Evolutionary conservation across 2,888 invertebrate species (phyloP).

Genomic region (Physocephala rufipes): DNA sequence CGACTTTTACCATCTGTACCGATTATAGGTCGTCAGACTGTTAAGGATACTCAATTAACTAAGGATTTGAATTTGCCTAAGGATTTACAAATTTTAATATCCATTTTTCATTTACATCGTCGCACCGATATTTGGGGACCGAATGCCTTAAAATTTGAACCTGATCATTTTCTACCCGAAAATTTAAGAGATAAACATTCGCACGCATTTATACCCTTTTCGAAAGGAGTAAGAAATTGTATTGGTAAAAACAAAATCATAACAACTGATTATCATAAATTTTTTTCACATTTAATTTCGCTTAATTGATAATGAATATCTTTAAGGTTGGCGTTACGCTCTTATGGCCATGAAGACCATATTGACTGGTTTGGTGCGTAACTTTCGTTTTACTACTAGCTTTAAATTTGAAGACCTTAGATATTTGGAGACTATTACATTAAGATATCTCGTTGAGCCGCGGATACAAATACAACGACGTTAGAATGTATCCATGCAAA

Average conservation of each 20-base stretch:
- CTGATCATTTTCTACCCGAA: conserved; percentile 53
- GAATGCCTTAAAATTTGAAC: conserved; percentile 50
- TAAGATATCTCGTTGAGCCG: conserved; percentile 42
- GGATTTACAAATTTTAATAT: conserved; percentile 48
- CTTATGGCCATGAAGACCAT: conserved; percentile 42
- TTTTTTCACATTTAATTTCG: too few species aligned
- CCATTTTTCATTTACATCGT: conserved; percentile 52
- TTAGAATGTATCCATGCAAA: neutral
- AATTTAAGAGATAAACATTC: conserved; percentile 49
- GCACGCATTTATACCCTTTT: conserved; percentile 53
- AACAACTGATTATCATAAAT: too few species aligned
- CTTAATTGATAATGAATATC: too few species aligned
- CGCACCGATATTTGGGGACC: conserved; percentile 51
- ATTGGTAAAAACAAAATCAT: conserved; percentile 45
- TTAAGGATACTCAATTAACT: conserved; percentile 35
- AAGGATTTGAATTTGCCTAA: conserved; percentile 43
- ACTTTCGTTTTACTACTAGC: conserved; percentile 43
- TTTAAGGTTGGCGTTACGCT: conserved; percentile 51
- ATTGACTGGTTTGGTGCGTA: conserved; percentile 42
- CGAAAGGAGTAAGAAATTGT: conserved; percentile 52
- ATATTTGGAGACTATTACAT: conserved; percentile 32
- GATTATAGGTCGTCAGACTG: conserved; percentile 44
- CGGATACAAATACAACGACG: conserved; percentile 39
- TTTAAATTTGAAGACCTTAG: conserved; percentile 42
- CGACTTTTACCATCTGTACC: conserved; percentile 50